Evolutionary conservation across 2,888 invertebrate species (phyloP).

Genomic region (Physocephala rufipes): DNA sequence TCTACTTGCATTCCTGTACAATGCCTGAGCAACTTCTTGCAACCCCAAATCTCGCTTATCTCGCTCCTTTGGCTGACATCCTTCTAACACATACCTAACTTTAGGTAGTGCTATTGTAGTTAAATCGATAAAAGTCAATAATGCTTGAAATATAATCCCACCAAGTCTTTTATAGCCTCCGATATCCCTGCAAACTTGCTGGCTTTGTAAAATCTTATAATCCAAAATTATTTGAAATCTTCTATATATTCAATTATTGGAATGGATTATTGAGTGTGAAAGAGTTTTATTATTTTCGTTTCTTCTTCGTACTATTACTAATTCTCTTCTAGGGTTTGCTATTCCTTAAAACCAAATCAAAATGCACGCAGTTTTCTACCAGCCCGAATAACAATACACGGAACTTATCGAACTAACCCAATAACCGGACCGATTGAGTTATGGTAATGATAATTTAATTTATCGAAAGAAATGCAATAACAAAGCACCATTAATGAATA

Average conservation of each 20-base stretch:
- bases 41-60: not conserved
- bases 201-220: not conserved
- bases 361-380: constrained; percentile 62
- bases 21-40: too few relatives aligned
- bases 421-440: constrained; percentile 63
- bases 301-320: constrained; percentile 18
- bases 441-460: constrained; percentile 52
- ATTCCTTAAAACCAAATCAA: constrained; percentile 63
- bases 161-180: too few relatives aligned
- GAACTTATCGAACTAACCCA: constrained; percentile 60
- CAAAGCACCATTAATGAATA: not conserved
- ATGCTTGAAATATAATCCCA: too few relatives aligned
- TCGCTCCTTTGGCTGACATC: not conserved
- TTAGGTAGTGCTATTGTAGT: too few relatives aligned
- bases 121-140: too few relatives aligned
- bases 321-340: constrained; percentile 60
- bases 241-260: not conserved
- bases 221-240: too few relatives aligned
- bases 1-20: too few relatives aligned
- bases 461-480: not conserved
- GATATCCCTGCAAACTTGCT: not conserved
- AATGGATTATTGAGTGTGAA: not conserved
- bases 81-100: too few relatives aligned
- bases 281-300: not conserved
- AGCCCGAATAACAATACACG: constrained; percentile 61